Percentiles rank a stretch among this genome's conserved stretches.
Evolutionary conservation across 2,888 invertebrate genomes (phyloP).

Genomic region (Eilema caniola): DNA sequence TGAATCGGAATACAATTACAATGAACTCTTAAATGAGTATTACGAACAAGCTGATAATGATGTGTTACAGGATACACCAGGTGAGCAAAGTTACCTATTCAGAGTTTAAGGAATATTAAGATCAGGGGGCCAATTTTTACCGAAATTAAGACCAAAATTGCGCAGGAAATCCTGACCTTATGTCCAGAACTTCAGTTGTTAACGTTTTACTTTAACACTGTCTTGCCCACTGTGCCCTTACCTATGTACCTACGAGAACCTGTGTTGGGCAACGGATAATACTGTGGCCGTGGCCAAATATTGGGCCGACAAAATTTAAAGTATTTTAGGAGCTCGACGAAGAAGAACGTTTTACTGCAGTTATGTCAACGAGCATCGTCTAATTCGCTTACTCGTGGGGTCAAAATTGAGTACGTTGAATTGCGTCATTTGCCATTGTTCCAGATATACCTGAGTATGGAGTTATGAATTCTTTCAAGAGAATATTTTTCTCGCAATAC

Average conservation of each 20-base stretch:
- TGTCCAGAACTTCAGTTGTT: no score
- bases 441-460: slow-evolving; percentile 25
- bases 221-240: no score
- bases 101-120: background rate
- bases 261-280: no score
- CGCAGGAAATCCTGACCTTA: no score
- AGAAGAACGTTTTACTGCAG: no score
- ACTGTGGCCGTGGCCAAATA: no score
- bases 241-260: no score
- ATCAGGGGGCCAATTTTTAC: background rate
- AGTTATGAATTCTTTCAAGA: slow-evolving; percentile 31
- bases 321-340: no score
- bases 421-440: background rate
- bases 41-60: slow-evolving; percentile 66
- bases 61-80: slow-evolving; percentile 26
- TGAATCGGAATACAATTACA: slow-evolving; percentile 38
- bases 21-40: slow-evolving; percentile 78
- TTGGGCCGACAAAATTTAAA: no score
- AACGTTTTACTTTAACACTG: no score
- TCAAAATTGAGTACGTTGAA: background rate
- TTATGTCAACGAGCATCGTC: background rate
- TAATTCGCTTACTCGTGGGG: background rate
- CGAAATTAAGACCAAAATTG: no score
- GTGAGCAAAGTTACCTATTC: slow-evolving; percentile 9
- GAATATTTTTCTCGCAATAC: slow-evolving; percentile 23